Percentiles rank a stretch among this genome's conserved stretches.
These are phyloP conservation scores for Aldabrachelys gigantea DNA, from an alignment of 2,113 vertebrate genomes.

Conservation along the genomic window DNA sequence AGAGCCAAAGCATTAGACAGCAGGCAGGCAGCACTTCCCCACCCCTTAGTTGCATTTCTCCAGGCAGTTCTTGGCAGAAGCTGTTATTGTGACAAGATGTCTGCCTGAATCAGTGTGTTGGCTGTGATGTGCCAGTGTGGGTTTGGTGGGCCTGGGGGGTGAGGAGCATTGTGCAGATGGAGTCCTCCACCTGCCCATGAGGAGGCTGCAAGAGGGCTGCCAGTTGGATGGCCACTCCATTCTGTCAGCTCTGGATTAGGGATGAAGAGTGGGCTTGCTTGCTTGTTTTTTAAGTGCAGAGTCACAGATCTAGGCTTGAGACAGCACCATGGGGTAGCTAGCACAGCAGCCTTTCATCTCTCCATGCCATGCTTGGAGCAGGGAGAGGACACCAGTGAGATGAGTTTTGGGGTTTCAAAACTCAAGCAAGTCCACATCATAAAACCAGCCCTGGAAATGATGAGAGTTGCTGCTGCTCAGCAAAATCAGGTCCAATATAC, in stretches of 20 bases:
- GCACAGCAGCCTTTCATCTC: not conserved
- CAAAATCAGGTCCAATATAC: not conserved
- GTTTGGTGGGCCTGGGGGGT: not conserved
- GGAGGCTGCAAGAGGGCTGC: not conserved
- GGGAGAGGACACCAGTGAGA: not conserved
- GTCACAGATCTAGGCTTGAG: not conserved
- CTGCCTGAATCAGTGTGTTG: not conserved
- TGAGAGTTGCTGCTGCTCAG: not conserved
- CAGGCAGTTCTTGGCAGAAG: slow-evolving; percentile 27
- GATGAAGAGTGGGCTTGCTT: not conserved
- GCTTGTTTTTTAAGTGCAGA: not conserved
- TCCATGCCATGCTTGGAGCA: not conserved
- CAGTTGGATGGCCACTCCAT: not conserved
- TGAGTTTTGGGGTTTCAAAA: not conserved
- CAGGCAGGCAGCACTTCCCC: not conserved
- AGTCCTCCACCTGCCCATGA: not conserved
- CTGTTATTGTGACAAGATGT: not conserved
- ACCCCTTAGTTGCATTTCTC: not conserved
- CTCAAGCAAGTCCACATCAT: not conserved
- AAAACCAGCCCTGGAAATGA: not conserved
- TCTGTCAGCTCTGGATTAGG: not conserved
- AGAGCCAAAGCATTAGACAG: not conserved
- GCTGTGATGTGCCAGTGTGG: not conserved
- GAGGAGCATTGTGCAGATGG: not conserved
- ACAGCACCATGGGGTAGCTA: not conserved